Percentiles rank a stretch among this genome's conserved stretches.
Evolutionary conservation across 2,113 vertebrate genomes (phyloP).

Genomic region (Lutjanus erythropterus): DNA sequence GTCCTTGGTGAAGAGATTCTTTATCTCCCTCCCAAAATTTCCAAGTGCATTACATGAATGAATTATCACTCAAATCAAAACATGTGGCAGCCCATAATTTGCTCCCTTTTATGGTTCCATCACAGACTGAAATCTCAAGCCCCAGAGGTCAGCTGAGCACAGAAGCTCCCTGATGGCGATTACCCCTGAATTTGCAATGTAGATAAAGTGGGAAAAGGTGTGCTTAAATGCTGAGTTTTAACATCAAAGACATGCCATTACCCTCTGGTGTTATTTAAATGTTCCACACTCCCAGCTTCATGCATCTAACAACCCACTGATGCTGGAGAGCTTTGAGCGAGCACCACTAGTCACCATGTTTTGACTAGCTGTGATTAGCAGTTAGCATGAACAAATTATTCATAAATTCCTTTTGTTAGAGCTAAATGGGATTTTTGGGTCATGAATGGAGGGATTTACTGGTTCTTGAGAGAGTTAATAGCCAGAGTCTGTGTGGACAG

Average conservation of each 20-base stretch:
- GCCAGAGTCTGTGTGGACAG: not conserved
- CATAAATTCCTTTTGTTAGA: constrained; percentile 17
- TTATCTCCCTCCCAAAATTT: constrained; percentile 19
- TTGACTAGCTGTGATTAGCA: not conserved
- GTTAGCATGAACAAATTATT: constrained; percentile 1
- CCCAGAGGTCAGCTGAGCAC: constrained; percentile 34
- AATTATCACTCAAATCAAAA: constrained; percentile 44
- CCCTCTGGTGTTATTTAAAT: not conserved
- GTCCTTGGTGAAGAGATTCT: constrained; percentile 32
- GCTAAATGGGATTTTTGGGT: constrained; percentile 43
- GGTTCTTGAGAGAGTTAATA: constrained; percentile 32
- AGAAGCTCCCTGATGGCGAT: not conserved
- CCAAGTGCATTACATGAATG: constrained; percentile 25
- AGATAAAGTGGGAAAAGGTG: not conserved
- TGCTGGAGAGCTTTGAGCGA: not conserved
- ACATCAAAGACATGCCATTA: not conserved
- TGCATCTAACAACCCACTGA: not conserved
- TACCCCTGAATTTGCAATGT: constrained; percentile 4
- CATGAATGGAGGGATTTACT: constrained; percentile 27
- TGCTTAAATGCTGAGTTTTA: not conserved
- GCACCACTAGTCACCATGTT: not conserved
- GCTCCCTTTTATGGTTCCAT: constrained; percentile 25
- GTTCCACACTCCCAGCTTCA: not conserved
- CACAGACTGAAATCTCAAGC: constrained; percentile 8
- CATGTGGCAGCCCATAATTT: constrained; percentile 10